These are phyloP conservation scores for Spisula solida DNA, from an alignment of 2,888 invertebrate species.

Conservation along the genomic window DNA sequence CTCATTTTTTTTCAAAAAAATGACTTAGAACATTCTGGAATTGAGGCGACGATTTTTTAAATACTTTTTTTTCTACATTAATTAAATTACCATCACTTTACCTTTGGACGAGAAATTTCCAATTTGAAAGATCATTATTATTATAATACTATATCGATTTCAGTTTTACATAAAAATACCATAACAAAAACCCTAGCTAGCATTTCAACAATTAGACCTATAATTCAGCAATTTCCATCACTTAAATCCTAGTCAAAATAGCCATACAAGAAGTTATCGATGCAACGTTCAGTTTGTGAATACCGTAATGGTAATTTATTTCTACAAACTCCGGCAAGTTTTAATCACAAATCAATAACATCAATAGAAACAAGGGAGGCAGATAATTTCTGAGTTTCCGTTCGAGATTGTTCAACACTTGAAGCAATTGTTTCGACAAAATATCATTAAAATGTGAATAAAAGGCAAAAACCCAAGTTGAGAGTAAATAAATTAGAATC, in stretches of 20 bases:
- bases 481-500: too few relatives aligned
- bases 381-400: constrained; percentile 3
- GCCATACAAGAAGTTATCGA: background rate
- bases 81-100: background rate
- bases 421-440: background rate
- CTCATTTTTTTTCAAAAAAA: too few relatives aligned
- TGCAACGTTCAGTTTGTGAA: background rate
- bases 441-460: too few relatives aligned
- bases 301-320: constrained; percentile 6
- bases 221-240: constrained; percentile 12
- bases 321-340: background rate
- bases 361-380: background rate
- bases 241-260: background rate
- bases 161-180: background rate
- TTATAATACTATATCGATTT: constrained; percentile 3
- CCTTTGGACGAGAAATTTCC: background rate
- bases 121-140: background rate
- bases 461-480: too few relatives aligned
- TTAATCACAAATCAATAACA: constrained; percentile 20
- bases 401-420: background rate
- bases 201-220: constrained; percentile 21
- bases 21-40: too few relatives aligned
- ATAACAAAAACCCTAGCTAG: background rate
- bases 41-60: background rate
- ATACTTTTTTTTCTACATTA: background rate